Base-by-base conservation (phyloP, 2,113 vertebrate genomes). In the Sebastes fasciatus region DNA sequence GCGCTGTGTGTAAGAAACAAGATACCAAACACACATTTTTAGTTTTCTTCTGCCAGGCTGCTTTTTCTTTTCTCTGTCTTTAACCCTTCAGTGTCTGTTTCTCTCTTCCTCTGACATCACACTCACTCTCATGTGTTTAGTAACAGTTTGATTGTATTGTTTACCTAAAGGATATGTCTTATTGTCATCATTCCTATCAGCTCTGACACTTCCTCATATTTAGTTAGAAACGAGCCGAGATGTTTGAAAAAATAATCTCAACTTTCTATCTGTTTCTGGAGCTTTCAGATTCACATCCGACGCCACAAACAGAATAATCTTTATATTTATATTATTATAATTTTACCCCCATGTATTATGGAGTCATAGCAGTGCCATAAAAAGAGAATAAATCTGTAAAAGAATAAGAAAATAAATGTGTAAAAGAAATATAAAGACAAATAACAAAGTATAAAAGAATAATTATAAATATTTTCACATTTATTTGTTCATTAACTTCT, bases 1-100 rank as follows among this genome's bases (percentile, higher is more conserved):
- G 80, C 58, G 48, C 89, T 86, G 84, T 88, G 91, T 78, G 89
- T 86, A 86, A 81, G 89, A 89, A 91, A 92, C 86, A 65, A 90
- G 89, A 93, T 68, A 88, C 87, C 91, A 86, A 93, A 87, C 79
- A 89, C 84, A 87, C 89, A 88, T 70, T 88, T 87, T 80, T 79
- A 81, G 21, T 85, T 82, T 75, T 68, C 26, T 40, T 85, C 61
- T 82, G 83, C 81, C 67, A 77, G 14, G 46, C 77, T 54, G 12
- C 55, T 46, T 45, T 16, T 67, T 49, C 46, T 57, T 70, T 11
- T 26, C 72, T 82, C 63, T 40, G 21, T 26, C 45, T 51, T 82
- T 75, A 75, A 78, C 84, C 46, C 83, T 26, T 34, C 66, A 4
- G 0, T 43, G 6, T 60, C 49, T 17, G 4, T 2, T 54, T 65